A percentile compares a stretch with the other conserved stretches of the same genome.
Evolutionary conservation across 2,888 invertebrate species (phyloP).

Genomic region (Drosophila falleni): DNA sequence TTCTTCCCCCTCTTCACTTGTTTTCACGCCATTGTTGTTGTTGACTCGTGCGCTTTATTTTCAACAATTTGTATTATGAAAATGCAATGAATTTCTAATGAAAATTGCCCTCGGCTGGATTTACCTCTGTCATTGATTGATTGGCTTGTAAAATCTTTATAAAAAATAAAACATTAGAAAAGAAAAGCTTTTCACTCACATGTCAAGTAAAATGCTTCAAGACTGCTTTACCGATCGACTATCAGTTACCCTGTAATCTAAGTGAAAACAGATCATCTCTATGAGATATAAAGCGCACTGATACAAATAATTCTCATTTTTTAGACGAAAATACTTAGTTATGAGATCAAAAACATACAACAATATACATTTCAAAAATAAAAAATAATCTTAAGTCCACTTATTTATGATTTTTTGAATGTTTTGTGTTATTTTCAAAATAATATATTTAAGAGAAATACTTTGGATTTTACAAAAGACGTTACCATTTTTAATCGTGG

Average conservation of each 20-base stretch:
- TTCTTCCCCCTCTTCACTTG: conserved; percentile 44
- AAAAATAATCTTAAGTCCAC: too few species aligned
- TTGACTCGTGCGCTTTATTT: conserved; percentile 80
- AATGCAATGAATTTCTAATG: conserved; percentile 71
- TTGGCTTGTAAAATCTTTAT: conserved; percentile 64
- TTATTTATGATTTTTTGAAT: too few species aligned
- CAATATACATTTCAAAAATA: too few species aligned
- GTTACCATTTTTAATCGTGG: too few species aligned
- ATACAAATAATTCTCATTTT: too few species aligned
- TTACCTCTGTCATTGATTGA: conserved; percentile 83
- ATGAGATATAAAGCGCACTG: too few species aligned
- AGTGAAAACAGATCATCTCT: neutral
- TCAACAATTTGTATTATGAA: conserved; percentile 77
- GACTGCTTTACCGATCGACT: neutral
- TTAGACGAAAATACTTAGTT: too few species aligned
- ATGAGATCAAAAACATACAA: too few species aligned
- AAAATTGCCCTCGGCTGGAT: conserved; percentile 51
- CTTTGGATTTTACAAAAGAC: too few species aligned
- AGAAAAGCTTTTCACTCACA: conserved; percentile 70
- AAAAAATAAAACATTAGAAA: conserved; percentile 23
- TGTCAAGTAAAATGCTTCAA: conserved; percentile 44
- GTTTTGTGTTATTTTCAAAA: too few species aligned
- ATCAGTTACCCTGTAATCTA: conserved; percentile 17
- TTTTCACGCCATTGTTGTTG: conserved; percentile 81
- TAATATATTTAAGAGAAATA: too few species aligned